Evolutionary conservation across 2,888 invertebrate species (phyloP), one percentile per base, ranked within the genome.

Genomic region (Cistogaster globosa): DNA sequence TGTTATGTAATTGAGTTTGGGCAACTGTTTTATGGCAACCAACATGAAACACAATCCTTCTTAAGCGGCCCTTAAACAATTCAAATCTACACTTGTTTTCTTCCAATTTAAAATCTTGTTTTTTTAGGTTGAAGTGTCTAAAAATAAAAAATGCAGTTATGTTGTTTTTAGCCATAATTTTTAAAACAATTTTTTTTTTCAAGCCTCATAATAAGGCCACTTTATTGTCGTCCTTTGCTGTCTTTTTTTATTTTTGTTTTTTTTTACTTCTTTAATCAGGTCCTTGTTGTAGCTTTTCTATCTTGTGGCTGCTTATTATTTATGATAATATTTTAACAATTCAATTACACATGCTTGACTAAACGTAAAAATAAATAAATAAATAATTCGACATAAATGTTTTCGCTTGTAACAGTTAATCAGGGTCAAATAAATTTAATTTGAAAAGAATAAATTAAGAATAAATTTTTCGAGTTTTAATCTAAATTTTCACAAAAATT

Each of bases 1-100:
- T 91, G 91, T 91, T 91, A 89, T 90, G 89, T 91, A 91, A 91
- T 91, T 91, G 91, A 91, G 90, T 91, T 91, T 91, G 90, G 90
- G 90, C 90, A 81, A 85, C 76, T 83, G 80, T 83, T 87, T 86
- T 78, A 69, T 45, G 26, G 16, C 38, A 6, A 32, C 32, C 2
- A 16, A 16, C 4, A 4, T 16, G 16, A 57, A 26, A 57, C 22
- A 26, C 7, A 22, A 26, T 7, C 7, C 14, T 8, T 8, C 16
- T 48, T 16, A 5, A 14, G 7, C 16, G 6, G 16, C 12, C 45
- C 45, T 14, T 7, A 48, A 48, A 48, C 1, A 16, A 14, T n/a
- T 48, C 8, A 26, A 57, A 42, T 42, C 42, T 12, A 12, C 12
- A 42, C 1, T 42, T 42, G 0, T 57, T 57, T 5, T 8, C 16